A percentile compares a stretch with the other conserved stretches of the same genome.
Evolutionary conservation across 2,113 vertebrate genomes (phyloP).

Genomic region (Cervus canadensis): DNA sequence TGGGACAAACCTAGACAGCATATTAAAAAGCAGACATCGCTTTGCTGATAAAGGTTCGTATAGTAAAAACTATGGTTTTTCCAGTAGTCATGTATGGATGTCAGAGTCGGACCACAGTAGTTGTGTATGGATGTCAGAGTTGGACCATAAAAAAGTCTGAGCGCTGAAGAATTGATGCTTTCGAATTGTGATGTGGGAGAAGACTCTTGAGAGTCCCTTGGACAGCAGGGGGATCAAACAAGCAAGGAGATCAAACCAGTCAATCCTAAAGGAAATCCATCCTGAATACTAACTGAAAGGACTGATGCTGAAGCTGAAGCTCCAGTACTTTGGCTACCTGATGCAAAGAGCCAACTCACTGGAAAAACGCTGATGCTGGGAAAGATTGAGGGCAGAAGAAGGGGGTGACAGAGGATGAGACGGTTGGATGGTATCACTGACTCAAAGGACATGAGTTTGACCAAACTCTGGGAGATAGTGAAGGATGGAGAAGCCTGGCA

Average conservation of each 20-base stretch:
- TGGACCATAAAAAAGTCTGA: background rate
- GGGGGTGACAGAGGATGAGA: background rate
- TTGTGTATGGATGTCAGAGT: background rate
- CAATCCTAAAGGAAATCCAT: background rate
- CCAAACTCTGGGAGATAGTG: background rate
- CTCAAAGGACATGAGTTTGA: background rate
- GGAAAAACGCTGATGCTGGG: background rate
- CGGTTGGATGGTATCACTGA: background rate
- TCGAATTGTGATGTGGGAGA: rapidly evolving
- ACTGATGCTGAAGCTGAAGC: background rate
- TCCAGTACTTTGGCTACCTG: background rate
- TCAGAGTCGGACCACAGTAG: background rate
- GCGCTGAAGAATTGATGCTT: background rate
- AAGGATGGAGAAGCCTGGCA: background rate
- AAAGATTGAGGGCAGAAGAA: background rate
- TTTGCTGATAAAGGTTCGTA: background rate
- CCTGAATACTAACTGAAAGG: background rate
- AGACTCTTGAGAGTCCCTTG: background rate
- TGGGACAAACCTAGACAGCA: background rate
- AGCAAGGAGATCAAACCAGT: background rate
- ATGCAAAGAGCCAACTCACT: background rate
- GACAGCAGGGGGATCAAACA: background rate
- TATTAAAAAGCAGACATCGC: background rate
- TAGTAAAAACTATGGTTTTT: background rate
- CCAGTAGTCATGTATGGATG: background rate